Evolutionary conservation across 1,140 invertebrate genomes (phyloP), one percentile per base, ranked within the genome.

Genomic region (Zaprionus ornatus): DNA sequence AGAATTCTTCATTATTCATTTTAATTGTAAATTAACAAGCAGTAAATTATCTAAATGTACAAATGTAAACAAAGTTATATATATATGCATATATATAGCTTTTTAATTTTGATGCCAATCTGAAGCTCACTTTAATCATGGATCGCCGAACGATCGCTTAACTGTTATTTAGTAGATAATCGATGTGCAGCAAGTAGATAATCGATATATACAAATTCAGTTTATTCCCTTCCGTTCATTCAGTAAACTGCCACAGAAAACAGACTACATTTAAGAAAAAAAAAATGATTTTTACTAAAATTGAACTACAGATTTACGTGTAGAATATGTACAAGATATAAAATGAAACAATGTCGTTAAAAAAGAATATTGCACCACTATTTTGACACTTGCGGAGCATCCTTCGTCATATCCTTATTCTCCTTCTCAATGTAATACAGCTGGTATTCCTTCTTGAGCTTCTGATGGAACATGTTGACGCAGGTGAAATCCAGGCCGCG

Each of bases 401-500:
- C 45, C 17, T 52, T 52, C 45, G 25, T 25, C 13, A 9, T 10
- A 50, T 64, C 19, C 15, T 45, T 7, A 10, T 48, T 12, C 21
- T 61, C 19, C 19, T 54, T 23, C 1, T 77, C 84, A 35, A 88
- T 75, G 17, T 65, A 84, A 65, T 91, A 92, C 32, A 92, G 48
- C 12, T 77, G 68, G 62, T 90, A 92, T 35, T 91, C 72, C 50
- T 77, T 80, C 23, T 92, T 90, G 6, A 92, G 77, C 55, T 91
- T 76, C 62, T 87, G 76, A 60, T 92, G 92, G 15, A 77, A 42
- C 19, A 79, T 77, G 4, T 65, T 70, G 40, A 68, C 73, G 69
- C 94, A 93, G 60, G 94, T 93, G 19, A 97, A 93, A 74, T 93
- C 94, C 56, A 96, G 91, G 48, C 94, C 94, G 7, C 94, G 93